Conservation (phyloP, 2,888 invertebrate genomes). For the Troilus luridus region DNA sequence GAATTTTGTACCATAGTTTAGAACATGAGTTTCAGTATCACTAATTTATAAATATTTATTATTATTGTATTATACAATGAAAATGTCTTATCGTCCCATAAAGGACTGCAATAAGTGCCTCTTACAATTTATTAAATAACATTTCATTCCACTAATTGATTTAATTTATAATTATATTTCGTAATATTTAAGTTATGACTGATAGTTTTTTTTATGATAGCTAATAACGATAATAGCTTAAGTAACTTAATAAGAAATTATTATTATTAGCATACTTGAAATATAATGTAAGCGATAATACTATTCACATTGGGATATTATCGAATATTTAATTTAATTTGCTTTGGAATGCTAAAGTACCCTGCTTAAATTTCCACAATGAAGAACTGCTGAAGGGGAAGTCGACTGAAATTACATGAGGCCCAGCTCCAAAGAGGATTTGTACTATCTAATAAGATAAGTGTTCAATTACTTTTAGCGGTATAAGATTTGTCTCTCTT, state of each 20-base stretch:
- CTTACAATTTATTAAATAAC: too few species aligned
- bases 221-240: too few species aligned
- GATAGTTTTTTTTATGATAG: too few species aligned
- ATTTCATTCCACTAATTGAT: too few species aligned
- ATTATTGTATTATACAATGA: too few species aligned
- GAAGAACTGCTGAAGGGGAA: background rate
- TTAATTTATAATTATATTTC: too few species aligned
- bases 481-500: background rate
- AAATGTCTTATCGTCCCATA: too few species aligned
- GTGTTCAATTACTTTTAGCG: conserved; percentile 42
- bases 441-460: conserved; percentile 18
- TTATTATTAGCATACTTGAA: background rate
- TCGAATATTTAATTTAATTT: background rate
- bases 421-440: conserved; percentile 29
- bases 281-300: background rate
- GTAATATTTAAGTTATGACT: too few species aligned
- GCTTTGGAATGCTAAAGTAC: background rate
- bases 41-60: too few species aligned
- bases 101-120: too few species aligned
- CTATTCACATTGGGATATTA: background rate
- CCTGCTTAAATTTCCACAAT: background rate
- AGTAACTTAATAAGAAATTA: background rate
- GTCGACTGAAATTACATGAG: conserved; percentile 13
- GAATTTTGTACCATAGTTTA: too few species aligned
- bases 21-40: too few species aligned